Evolutionary conservation across 2,888 invertebrate species (phyloP).

Genomic region (Lepidonotus clava): DNA sequence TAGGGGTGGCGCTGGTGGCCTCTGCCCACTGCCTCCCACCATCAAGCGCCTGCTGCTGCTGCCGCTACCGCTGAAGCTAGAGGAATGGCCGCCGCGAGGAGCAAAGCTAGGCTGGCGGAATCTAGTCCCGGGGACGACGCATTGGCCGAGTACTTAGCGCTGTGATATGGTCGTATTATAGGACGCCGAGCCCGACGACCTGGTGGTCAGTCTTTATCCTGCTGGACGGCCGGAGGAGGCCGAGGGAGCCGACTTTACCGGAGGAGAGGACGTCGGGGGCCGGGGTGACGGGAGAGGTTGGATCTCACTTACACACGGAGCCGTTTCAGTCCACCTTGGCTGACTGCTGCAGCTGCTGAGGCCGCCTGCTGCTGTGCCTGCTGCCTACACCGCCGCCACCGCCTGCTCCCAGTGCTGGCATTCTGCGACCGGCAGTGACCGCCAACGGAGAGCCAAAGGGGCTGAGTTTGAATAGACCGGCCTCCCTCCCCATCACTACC

Average conservation of each 20-base stretch:
- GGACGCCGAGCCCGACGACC: neutral
- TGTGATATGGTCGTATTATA: neutral
- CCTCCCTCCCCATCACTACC: neutral
- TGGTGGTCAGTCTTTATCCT: neutral
- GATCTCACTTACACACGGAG: neutral
- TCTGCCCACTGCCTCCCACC: neutral
- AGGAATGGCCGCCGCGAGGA: slow-evolving; percentile 1
- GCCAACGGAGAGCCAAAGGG: neutral
- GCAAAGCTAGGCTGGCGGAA: neutral
- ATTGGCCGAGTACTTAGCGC: neutral
- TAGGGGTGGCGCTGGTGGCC: neutral
- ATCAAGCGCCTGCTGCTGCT: neutral
- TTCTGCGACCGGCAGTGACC: neutral
- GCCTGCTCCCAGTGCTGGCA: neutral
- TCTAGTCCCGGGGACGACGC: neutral
- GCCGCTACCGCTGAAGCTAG: neutral
- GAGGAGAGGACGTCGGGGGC: neutral
- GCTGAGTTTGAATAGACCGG: too few relatives aligned
- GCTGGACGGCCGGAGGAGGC: neutral
- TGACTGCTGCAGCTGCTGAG: neutral
- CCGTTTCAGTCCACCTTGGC: neutral
- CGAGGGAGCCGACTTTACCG: neutral
- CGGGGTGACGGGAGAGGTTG: neutral
- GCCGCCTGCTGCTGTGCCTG: neutral
- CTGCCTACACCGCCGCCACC: neutral